Conservation (phyloP, 2,888 invertebrate genomes). For the Frankliniella intonsa region DNA sequence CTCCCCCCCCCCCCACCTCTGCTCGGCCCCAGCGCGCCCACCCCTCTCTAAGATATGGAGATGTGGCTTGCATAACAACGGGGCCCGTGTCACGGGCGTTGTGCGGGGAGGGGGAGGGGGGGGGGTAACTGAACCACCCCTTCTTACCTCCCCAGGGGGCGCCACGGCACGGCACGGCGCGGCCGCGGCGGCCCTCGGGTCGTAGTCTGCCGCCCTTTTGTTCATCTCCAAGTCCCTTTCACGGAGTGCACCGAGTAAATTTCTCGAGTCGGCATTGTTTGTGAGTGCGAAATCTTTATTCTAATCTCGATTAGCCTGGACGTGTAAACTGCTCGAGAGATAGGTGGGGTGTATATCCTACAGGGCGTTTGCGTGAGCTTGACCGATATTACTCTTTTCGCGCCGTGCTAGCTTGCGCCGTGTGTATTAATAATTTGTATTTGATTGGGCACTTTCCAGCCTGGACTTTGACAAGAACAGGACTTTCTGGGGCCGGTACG, state of each 20-base stretch:
- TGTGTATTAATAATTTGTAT: no score
- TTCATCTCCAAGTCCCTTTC: no score
- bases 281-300: no score
- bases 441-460: no score
- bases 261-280: no score
- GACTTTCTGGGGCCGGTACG: slow-evolving; percentile 46
- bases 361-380: no score
- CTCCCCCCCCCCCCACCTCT: background rate
- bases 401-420: no score
- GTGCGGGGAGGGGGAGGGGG: background rate
- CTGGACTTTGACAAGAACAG: slow-evolving; percentile 48
- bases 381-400: no score
- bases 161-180: background rate
- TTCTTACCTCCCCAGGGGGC: background rate
- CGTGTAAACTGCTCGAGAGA: background rate
- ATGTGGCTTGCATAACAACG: slow-evolving; percentile 11
- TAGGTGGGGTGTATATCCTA: no score
- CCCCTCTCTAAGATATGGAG: slow-evolving; percentile 6
- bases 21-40: background rate
- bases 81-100: background rate
- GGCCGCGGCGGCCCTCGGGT: background rate
- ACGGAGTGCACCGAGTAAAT: no score
- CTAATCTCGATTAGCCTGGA: no score
- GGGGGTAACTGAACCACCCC: background rate
- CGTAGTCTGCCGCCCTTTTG: no score